Evolutionary conservation across 2,888 invertebrate genomes (phyloP).

Genomic region (Aleiodes alternator): DNA sequence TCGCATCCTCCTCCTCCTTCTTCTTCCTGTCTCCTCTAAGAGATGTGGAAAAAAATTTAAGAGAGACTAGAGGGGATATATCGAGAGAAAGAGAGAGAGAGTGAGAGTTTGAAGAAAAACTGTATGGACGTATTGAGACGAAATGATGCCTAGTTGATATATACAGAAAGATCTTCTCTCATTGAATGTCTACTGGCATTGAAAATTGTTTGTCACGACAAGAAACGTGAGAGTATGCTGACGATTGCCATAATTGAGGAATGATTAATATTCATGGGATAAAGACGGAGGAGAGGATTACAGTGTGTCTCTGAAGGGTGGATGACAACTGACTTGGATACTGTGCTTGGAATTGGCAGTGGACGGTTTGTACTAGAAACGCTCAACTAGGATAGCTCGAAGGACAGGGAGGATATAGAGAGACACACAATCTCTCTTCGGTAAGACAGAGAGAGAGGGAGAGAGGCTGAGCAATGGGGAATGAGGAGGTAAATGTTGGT

Average conservation of each 20-base stretch:
- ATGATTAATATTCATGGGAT: constrained; percentile 12
- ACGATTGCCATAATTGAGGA: constrained; percentile 13
- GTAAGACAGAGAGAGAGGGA: background rate
- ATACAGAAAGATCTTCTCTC: too few species aligned
- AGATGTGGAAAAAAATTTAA: background rate
- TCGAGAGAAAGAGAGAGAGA: background rate
- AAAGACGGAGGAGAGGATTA: background rate
- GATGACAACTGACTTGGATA: constrained; percentile 63
- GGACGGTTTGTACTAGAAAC: constrained; percentile 1
- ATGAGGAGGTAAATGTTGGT: constrained; percentile 5
- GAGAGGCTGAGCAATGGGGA: background rate
- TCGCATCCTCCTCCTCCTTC: constrained; percentile 37
- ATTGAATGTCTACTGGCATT: background rate
- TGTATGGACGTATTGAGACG: constrained; percentile 39
- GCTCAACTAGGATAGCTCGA: constrained; percentile 9
- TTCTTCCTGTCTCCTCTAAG: background rate
- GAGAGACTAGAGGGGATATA: background rate
- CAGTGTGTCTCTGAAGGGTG: background rate
- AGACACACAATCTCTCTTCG: background rate
- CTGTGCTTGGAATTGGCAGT: constrained; percentile 32
- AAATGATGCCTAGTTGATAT: constrained; percentile 33
- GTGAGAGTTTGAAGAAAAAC: background rate
- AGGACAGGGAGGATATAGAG: constrained; percentile 22
- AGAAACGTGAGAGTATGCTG: constrained; percentile 30
- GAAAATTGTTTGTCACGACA: background rate